These are phyloP conservation scores for Latrodectus hesperus DNA, from an alignment of 2,888 invertebrate genomes.

Conservation along the genomic window DNA sequence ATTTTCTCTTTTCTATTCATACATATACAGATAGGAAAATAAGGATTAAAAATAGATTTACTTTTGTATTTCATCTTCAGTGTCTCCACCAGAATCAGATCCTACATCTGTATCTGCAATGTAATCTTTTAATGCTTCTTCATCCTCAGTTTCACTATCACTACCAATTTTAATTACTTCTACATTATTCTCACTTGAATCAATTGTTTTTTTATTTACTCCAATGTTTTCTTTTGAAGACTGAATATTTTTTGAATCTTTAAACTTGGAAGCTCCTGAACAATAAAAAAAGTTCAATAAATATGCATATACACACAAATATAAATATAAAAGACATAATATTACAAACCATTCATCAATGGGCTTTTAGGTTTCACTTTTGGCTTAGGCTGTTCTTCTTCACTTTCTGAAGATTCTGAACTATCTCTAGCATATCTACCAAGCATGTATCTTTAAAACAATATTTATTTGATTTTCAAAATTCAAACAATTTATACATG, in stretches of 20 bases:
- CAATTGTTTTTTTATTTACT: background rate
- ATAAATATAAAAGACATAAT: background rate
- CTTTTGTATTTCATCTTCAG: slow-evolving; percentile 67
- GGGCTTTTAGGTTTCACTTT: background rate
- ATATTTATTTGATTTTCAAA: background rate
- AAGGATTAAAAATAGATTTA: background rate
- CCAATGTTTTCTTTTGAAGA: no score
- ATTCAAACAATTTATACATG: background rate
- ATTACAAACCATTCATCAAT: slow-evolving; percentile 18
- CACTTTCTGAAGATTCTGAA: slow-evolving; percentile 35
- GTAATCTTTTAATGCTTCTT: slow-evolving; percentile 71
- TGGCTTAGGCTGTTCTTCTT: slow-evolving; percentile 3
- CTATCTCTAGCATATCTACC: slow-evolving; percentile 44
- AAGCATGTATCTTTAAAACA: slow-evolving; percentile 59
- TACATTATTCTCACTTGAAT: slow-evolving; percentile 6
- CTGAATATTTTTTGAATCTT: no score
- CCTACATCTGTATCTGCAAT: slow-evolving; percentile 75
- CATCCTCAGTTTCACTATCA: slow-evolving; percentile 47
- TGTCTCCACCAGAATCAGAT: slow-evolving; percentile 70
- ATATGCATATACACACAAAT: background rate
- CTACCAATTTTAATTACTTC: background rate
- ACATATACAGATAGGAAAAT: no score
- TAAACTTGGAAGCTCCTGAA: no score
- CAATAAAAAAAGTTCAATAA: no score
- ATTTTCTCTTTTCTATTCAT: no score